phyloP scores from a whole-genome alignment of 2,113 vertebrate genomes.

The Parus major region DNA sequence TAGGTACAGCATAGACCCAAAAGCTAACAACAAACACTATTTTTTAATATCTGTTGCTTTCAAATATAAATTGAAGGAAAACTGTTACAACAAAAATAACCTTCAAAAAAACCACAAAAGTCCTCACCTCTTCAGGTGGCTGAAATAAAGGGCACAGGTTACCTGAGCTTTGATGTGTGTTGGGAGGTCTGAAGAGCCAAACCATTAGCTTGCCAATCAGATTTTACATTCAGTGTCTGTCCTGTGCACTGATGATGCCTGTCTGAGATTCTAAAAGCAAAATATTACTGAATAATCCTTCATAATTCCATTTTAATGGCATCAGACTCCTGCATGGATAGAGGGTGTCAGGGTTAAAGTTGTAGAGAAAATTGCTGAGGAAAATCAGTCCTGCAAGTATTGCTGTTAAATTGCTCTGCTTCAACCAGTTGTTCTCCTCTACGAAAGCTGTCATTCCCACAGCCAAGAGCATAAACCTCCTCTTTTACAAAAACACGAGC shows the following conservation, averaged over 20 bases:
- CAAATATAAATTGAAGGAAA: neutral
- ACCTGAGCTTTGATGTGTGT: neutral
- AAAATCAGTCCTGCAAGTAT: neutral
- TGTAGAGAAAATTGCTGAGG: neutral
- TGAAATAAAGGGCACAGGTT: neutral
- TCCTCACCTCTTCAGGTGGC: neutral
- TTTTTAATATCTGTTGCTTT: neutral
- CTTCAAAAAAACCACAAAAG: neutral
- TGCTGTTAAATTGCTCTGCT: neutral
- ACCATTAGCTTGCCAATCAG: neutral
- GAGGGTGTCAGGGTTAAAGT: neutral
- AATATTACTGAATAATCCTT: neutral
- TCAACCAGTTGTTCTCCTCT: neutral
- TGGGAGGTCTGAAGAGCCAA: neutral
- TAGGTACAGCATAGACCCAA: neutral
- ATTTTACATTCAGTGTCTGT: neutral
- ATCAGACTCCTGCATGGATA: neutral
- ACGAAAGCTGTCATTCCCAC: neutral
- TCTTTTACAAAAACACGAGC: neutral
- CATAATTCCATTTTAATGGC: neutral
- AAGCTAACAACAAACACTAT: neutral
- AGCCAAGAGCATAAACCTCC: neutral
- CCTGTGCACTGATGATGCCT: neutral
- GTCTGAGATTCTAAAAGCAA: neutral
- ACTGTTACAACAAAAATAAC: neutral